Evolutionary conservation across 2,888 invertebrate genomes (phyloP).

Genomic region (Meiosimyza platycephala): DNA sequence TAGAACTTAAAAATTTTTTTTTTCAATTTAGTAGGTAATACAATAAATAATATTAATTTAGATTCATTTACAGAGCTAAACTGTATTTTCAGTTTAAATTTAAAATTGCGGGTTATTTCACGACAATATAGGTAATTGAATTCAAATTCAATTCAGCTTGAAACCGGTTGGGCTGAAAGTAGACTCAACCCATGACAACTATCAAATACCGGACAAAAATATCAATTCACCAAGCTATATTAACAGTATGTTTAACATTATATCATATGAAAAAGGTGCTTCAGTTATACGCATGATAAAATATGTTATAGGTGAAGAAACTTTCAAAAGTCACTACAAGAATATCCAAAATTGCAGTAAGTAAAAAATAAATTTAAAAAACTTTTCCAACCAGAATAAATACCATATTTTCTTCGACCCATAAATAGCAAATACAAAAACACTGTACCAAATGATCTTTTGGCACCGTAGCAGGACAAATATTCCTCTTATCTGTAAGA

Average conservation of each 20-base stretch:
- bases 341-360: slow-evolving; percentile 71
- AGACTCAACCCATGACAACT: slow-evolving; percentile 71
- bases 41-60: too few relatives aligned
- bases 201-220: slow-evolving; percentile 70
- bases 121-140: too few relatives aligned
- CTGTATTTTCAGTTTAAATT: too few relatives aligned
- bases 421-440: slow-evolving; percentile 55
- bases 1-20: too few relatives aligned
- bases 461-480: slow-evolving; percentile 67
- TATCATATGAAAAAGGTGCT: slow-evolving; percentile 77
- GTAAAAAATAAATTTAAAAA: slow-evolving; percentile 13
- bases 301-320: slow-evolving; percentile 70
- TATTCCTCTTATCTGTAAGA: slow-evolving; percentile 62
- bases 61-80: too few relatives aligned
- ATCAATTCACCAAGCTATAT: slow-evolving; percentile 70
- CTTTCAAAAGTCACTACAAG: slow-evolving; percentile 70
- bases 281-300: slow-evolving; percentile 76
- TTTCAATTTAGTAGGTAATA: too few relatives aligned
- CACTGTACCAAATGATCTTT: slow-evolving; percentile 69
- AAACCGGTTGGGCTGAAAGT: slow-evolving; percentile 73
- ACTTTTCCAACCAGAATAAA: too few relatives aligned
- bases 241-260: slow-evolving; percentile 69
- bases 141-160: too few relatives aligned
- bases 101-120: too few relatives aligned
- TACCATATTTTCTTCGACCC: neutral